phyloP scores from a whole-genome alignment of 2,888 invertebrate species.

The Sminthurides aquaticus region DNA sequence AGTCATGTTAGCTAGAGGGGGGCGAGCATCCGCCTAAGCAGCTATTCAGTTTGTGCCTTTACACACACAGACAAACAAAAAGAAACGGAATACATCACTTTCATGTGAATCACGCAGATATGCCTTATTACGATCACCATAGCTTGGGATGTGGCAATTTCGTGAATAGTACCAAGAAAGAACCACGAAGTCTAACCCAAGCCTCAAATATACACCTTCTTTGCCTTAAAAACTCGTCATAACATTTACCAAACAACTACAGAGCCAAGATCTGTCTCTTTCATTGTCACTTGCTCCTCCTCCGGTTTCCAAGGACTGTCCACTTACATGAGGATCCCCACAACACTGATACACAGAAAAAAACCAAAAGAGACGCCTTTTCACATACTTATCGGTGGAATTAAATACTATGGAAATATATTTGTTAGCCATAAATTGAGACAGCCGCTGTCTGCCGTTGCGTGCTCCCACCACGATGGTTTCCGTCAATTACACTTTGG shows the following conservation, averaged over 20 bases:
- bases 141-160: constrained; percentile 12
- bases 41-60: constrained; percentile 44
- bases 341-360: constrained; percentile 44
- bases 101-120: constrained; percentile 23
- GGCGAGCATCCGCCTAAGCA: constrained; percentile 43
- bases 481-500: not conserved
- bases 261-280: constrained; percentile 38
- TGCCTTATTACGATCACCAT: constrained; percentile 17
- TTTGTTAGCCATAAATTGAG: not conserved
- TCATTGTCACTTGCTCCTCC: constrained; percentile 24
- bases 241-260: constrained; percentile 42
- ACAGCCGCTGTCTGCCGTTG: not conserved
- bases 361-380: constrained; percentile 43
- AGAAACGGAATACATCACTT: constrained; percentile 43
- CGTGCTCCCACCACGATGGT: not conserved
- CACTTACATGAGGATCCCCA: constrained; percentile 39
- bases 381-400: constrained; percentile 30
- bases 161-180: not conserved
- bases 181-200: constrained; percentile 18
- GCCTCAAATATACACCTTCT: constrained; percentile 13
- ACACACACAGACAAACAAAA: constrained; percentile 44
- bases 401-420: constrained; percentile 15
- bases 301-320: constrained; percentile 42
- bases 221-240: constrained; percentile 28
- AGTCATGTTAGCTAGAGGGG: constrained; percentile 43